phyloP scores from a whole-genome alignment of 2,113 vertebrate species.

The Diadophis punctatus region DNA sequence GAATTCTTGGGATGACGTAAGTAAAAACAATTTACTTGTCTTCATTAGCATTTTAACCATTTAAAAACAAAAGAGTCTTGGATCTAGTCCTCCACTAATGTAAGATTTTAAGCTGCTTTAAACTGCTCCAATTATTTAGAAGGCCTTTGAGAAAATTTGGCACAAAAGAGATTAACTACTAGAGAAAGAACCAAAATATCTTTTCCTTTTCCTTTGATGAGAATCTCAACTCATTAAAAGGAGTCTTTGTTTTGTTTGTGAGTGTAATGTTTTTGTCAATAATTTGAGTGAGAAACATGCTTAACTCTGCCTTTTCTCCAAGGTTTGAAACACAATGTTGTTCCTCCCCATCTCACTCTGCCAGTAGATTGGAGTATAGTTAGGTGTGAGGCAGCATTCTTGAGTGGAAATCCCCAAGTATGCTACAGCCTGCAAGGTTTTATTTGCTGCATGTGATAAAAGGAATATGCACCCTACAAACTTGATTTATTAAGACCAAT shows the following conservation, averaged over 20 bases:
- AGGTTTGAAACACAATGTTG: neutral
- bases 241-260: neutral
- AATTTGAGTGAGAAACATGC: neutral
- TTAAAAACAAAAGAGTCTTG: neutral
- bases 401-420: neutral
- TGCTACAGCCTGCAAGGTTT: neutral
- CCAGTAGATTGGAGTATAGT: neutral
- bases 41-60: neutral
- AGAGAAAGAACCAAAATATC: neutral
- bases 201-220: neutral
- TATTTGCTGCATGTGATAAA: neutral
- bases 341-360: no score
- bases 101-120: neutral
- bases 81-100: neutral
- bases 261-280: neutral
- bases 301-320: neutral
- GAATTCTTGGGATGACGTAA: conserved; percentile 96
- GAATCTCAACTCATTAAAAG: neutral
- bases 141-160: neutral
- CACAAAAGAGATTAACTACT: neutral
- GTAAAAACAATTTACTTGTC: conserved; percentile 49
- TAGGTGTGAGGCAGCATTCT: neutral
- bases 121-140: neutral
- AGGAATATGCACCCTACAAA: neutral
- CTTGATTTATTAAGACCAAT: neutral